Evolutionary conservation across 2,797 vertebrate species (phyloP).

Genomic region (Streptopelia turtur): DNA sequence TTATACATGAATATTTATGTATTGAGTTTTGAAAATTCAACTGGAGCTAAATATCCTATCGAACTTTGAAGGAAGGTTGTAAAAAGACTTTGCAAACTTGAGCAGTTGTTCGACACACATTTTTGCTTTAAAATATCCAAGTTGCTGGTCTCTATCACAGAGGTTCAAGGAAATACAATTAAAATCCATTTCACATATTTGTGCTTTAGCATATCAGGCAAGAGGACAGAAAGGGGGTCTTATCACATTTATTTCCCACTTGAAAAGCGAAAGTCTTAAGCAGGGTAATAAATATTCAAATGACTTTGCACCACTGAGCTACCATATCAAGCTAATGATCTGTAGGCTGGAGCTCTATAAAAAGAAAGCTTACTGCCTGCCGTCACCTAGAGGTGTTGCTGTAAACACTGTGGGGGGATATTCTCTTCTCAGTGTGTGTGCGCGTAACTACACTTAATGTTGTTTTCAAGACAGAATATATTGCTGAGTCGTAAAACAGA

Average conservation of each 20-base stretch:
- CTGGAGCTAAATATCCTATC: slow-evolving; percentile 14
- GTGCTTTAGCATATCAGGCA: slow-evolving; percentile 48
- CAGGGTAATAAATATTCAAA: slow-evolving; percentile 72
- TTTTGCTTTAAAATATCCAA: slow-evolving; percentile 40
- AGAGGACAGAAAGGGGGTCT: slow-evolving; percentile 67
- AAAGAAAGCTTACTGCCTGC: slow-evolving; percentile 72
- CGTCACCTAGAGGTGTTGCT: slow-evolving; percentile 75
- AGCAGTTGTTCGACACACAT: slow-evolving; percentile 17
- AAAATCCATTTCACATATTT: slow-evolving; percentile 62
- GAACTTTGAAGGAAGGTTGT: not conserved
- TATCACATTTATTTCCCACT: slow-evolving; percentile 74
- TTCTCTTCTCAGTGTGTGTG: slow-evolving; percentile 71
- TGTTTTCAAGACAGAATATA: slow-evolving; percentile 69
- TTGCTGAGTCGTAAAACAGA: slow-evolving; percentile 69
- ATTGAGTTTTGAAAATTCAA: slow-evolving; percentile 59
- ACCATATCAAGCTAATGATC: slow-evolving; percentile 77
- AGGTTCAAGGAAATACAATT: slow-evolving; percentile 66
- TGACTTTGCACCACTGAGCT: slow-evolving; percentile 71
- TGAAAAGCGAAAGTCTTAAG: slow-evolving; percentile 74
- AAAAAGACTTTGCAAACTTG: slow-evolving; percentile 34
- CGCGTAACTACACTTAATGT: slow-evolving; percentile 69
- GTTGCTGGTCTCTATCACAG: slow-evolving; percentile 6
- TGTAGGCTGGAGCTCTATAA: slow-evolving; percentile 75
- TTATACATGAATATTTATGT: slow-evolving; percentile 50
- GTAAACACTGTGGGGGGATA: slow-evolving; percentile 74